Base-by-base conservation (phyloP, 2,113 vertebrate species). In the Silurus meridionalis region DNA sequence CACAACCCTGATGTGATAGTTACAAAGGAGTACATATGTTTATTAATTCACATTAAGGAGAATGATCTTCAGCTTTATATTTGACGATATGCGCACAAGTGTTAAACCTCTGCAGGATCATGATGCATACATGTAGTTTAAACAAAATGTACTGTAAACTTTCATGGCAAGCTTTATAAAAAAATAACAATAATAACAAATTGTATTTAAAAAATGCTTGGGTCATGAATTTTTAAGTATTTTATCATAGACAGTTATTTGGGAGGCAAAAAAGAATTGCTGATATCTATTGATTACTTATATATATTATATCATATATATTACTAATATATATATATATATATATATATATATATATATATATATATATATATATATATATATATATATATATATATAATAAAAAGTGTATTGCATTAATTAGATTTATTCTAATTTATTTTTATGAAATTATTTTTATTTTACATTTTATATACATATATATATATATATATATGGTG, bases 81-180 rank as follows among this genome's bases (percentile, higher is more conserved):
- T 15, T 37, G 6, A 37, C 25, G 7, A 69, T 14, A 37, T 69
- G 13, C 2, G 13, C 25, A 72, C 48, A 9, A 46, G 28, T 19
- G 69, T 48, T 46, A 75, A 75, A 75, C 21, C 72, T 75, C 15
- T 72, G 66, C 25, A 69, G 66, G 46, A 72, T 72, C 37, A 48
- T n/a, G 69, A 69, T 37, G 19, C 19, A 61, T 9, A 64, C 8
- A 13, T 48, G 17, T 72, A 72, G 37, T 48, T 3, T 48, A 21
- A 50, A 52, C 9, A 0, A 74, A 9, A 71, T 71, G 28, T 1
- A 75, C 50, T n/a, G 48, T 75, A 3, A 21, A 48, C 14, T 19
- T 10, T 8, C 50, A 8, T 72, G 3, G 8, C 19, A 69, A 37
- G 8, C 19, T 48, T 50, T 50, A 50, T 50, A 10, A 21, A 21